phyloP scores from a whole-genome alignment of 1,140 invertebrate species.

The Euschistus heros region DNA sequence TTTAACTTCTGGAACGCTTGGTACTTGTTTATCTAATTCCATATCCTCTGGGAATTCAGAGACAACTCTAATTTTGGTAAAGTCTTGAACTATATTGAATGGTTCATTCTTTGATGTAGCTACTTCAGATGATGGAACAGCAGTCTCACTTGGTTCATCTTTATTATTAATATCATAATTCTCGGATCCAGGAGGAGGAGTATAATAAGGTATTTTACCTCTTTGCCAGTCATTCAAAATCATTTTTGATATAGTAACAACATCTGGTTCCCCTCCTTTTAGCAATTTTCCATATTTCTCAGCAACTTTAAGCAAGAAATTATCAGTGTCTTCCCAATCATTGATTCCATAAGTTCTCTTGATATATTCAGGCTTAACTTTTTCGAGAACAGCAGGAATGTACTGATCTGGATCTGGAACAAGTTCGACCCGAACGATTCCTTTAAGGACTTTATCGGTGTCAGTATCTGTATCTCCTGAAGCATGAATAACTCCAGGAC shows the following conservation, averaged over 20 bases:
- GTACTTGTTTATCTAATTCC: slow-evolving; percentile 34
- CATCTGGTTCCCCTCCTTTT: slow-evolving; percentile 93
- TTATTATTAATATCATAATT: slow-evolving; percentile 20
- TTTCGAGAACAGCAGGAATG: slow-evolving; percentile 70
- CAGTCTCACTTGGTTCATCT: background rate
- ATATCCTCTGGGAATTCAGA: slow-evolving; percentile 57
- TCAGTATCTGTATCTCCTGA: slow-evolving; percentile 83
- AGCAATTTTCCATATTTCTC: slow-evolving; percentile 76
- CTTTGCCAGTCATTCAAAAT: slow-evolving; percentile 98
- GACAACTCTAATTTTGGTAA: slow-evolving; percentile 65
- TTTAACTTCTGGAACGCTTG: slow-evolving; percentile 33
- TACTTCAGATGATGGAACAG: background rate
- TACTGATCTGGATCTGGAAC: slow-evolving; percentile 93
- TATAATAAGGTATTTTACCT: slow-evolving; percentile 92
- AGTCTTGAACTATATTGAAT: slow-evolving; percentile 58
- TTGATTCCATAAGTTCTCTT: slow-evolving; percentile 82
- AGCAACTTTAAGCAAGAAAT: slow-evolving; percentile 90
- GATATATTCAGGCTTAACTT: slow-evolving; percentile 84
- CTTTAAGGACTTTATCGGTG: slow-evolving; percentile 92
- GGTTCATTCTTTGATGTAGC: slow-evolving; percentile 28
- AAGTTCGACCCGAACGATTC: slow-evolving; percentile 89
- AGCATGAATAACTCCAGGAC: slow-evolving; percentile 96
- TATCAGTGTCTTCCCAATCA: slow-evolving; percentile 63
- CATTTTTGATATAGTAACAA: slow-evolving; percentile 80
- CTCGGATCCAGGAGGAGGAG: slow-evolving; percentile 68